Conservation (phyloP, 2,888 invertebrate genomes). For the Sinopyrophorus schimmeli region DNA sequence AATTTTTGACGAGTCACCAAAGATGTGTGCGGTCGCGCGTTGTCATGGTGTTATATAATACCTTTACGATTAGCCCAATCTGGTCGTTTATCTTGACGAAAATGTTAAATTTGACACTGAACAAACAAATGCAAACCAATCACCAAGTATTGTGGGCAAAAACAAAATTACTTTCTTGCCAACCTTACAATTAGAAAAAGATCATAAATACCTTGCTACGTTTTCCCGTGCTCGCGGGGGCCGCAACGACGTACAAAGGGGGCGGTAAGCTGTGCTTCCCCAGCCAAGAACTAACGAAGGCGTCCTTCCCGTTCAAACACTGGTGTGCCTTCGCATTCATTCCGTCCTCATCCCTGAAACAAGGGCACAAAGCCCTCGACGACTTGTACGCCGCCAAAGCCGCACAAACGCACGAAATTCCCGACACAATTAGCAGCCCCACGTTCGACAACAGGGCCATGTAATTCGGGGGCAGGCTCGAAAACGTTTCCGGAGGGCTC, state of each 20-base stretch:
- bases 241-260: slow-evolving; percentile 47
- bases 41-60: too few species aligned
- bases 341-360: slow-evolving; percentile 57
- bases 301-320: slow-evolving; percentile 59
- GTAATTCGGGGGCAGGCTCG: slow-evolving; percentile 56
- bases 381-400: slow-evolving; percentile 60
- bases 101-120: too few species aligned
- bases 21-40: too few species aligned
- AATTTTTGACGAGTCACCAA: too few species aligned
- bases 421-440: slow-evolving; percentile 63
- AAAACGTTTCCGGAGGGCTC: slow-evolving; percentile 34
- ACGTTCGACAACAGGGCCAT: slow-evolving; percentile 65
- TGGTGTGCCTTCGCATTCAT: slow-evolving; percentile 37
- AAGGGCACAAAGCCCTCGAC: slow-evolving; percentile 61
- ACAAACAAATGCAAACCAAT: too few species aligned
- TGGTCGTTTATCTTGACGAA: too few species aligned
- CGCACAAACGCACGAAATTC: slow-evolving; percentile 62
- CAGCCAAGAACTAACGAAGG: slow-evolving; percentile 62
- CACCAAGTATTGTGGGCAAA: too few species aligned
- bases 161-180: too few species aligned
- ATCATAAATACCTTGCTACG: slow-evolving; percentile 40
- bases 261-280: slow-evolving; percentile 53
- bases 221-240: slow-evolving; percentile 37
- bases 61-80: too few species aligned
- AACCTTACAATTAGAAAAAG: too few species aligned